Percentiles rank a stretch among this genome's conserved stretches.
Conservation (phyloP, 2,888 invertebrate genomes). For the Trissoscelio sp. region DNA sequence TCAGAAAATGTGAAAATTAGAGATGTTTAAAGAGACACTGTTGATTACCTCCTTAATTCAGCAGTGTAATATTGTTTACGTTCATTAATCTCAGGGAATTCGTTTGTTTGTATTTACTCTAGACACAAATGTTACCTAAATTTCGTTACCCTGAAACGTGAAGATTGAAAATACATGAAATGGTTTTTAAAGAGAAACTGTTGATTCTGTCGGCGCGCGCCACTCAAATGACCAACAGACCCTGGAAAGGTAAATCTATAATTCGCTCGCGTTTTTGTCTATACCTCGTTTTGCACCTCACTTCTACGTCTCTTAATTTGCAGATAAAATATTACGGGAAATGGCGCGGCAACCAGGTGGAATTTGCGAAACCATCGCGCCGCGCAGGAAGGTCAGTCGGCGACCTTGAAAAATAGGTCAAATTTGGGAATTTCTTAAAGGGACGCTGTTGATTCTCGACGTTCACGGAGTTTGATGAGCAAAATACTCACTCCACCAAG, state of each 20-base stretch:
- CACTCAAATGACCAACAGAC: not conserved
- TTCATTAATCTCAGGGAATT: no score
- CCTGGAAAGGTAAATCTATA: slow-evolving; percentile 11
- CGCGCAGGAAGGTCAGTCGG: slow-evolving; percentile 40
- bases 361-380: slow-evolving; percentile 29
- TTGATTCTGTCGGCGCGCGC: slow-evolving; percentile 26
- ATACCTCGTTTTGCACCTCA: not conserved
- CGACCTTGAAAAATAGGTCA: slow-evolving; percentile 66
- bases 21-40: slow-evolving; percentile 18
- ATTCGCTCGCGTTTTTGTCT: slow-evolving; percentile 6
- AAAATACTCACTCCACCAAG: slow-evolving; percentile 30
- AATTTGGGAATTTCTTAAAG: slow-evolving; percentile 62
- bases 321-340: slow-evolving; percentile 28
- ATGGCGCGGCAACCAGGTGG: slow-evolving; percentile 42
- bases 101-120: no score
- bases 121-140: no score
- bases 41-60: not conserved
- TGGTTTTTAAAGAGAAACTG: slow-evolving; percentile 49
- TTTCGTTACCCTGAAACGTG: not conserved
- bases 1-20: slow-evolving; percentile 2
- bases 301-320: slow-evolving; percentile 14
- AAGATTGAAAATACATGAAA: slow-evolving; percentile 5
- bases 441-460: slow-evolving; percentile 54
- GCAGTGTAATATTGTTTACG: not conserved
- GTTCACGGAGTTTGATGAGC: slow-evolving; percentile 32